phyloP scores from a whole-genome alignment of 2,113 vertebrate species.

The Forbesichthys papilliferus region DNA sequence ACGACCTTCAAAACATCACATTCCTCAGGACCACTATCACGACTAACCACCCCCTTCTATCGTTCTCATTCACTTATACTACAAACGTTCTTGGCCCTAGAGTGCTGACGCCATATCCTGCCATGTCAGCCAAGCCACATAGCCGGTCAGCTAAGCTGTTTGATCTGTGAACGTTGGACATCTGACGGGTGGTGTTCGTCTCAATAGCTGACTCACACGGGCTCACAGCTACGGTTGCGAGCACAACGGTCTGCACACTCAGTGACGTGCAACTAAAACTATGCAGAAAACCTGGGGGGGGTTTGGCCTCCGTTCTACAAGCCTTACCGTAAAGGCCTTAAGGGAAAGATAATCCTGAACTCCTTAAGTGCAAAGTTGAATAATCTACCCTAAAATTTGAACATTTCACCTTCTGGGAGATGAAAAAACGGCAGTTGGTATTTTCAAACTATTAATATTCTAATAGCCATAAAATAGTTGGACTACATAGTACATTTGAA shows the following conservation, averaged over 20 bases:
- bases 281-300: constrained; percentile 17
- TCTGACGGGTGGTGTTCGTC: constrained; percentile 30
- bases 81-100: constrained; percentile 19
- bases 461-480: no score
- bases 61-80: background rate
- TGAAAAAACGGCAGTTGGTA: background rate
- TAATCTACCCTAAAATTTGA: background rate
- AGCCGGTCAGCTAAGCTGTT: constrained; percentile 27
- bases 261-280: constrained; percentile 60
- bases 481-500: no score
- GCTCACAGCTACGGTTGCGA: constrained; percentile 56
- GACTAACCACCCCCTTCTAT: background rate
- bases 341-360: constrained; percentile 20
- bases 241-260: constrained; percentile 35
- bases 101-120: constrained; percentile 40
- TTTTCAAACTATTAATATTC: no score
- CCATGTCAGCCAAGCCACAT: constrained; percentile 33
- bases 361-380: constrained; percentile 2
- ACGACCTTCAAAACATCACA: constrained; percentile 68
- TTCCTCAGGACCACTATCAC: constrained; percentile 58
- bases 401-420: background rate
- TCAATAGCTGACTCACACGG: constrained; percentile 66
- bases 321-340: constrained; percentile 34
- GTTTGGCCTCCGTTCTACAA: background rate
- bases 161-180: constrained; percentile 51